A percentile compares a stretch with the other conserved stretches of the same genome.
These are phyloP conservation scores for Incurvaria masculella DNA, from an alignment of 2,888 invertebrate genomes.

Conservation along the genomic window DNA sequence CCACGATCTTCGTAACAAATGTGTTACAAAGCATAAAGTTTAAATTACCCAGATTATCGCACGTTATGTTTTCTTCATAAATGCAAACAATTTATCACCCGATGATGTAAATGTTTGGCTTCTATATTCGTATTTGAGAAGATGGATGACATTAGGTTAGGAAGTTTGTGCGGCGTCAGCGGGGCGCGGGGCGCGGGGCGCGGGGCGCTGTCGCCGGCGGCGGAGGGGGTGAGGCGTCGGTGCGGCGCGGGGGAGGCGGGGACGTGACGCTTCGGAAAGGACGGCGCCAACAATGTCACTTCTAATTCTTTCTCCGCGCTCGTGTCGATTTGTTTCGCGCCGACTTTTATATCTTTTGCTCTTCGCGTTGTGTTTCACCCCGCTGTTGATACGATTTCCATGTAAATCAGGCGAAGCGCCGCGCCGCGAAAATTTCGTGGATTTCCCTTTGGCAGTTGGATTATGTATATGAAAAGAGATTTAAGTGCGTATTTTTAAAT, in stretches of 20 bases:
- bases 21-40: no score
- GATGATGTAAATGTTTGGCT: no score
- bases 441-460: no score
- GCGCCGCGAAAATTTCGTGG: no score
- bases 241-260: background rate
- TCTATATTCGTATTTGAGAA: no score
- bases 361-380: background rate
- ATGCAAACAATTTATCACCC: no score
- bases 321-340: background rate
- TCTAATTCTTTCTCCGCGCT: background rate
- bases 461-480: no score
- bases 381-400: background rate
- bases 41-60: no score
- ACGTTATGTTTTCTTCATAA: no score
- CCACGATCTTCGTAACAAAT: no score
- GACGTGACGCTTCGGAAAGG: background rate
- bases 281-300: background rate
- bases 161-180: conserved; percentile 3
- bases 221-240: conserved; percentile 1
- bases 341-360: background rate
- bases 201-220: background rate
- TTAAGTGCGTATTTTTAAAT: no score
- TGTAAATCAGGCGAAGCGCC: background rate
- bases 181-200: background rate
- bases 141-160: no score